Evolutionary conservation across 2,797 vertebrate species (phyloP).

Genomic region (Pseudopleuronectes americanus): DNA sequence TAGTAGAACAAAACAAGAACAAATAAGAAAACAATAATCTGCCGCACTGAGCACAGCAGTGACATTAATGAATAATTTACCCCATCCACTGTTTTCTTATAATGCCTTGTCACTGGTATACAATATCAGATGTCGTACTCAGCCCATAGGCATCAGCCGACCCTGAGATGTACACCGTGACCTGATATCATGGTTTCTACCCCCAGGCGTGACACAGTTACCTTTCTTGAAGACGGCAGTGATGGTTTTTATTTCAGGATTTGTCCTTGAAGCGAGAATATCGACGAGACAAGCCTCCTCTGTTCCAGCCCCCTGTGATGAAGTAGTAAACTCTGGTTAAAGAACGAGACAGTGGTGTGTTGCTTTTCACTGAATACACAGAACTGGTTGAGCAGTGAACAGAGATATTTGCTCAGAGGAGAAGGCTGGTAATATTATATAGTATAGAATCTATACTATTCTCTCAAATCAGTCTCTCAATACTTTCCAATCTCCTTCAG

Average conservation of each 20-base stretch:
- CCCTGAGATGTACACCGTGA: background rate
- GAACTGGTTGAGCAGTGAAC: background rate
- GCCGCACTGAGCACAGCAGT: conserved; percentile 16
- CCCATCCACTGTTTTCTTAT: conserved; percentile 49
- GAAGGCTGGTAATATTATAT: background rate
- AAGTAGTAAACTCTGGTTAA: background rate
- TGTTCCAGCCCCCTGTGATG: conserved; percentile 91
- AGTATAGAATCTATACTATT: background rate
- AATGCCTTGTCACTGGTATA: conserved; percentile 34
- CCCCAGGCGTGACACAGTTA: conserved; percentile 54
- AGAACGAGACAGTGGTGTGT: background rate
- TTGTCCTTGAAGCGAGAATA: conserved; percentile 91
- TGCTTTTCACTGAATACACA: background rate
- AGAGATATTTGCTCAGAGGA: background rate
- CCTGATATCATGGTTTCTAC: conserved; percentile 4
- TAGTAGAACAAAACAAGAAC: conserved; percentile 21
- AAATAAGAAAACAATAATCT: conserved; percentile 27
- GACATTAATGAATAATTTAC: conserved; percentile 68
- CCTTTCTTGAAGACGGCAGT: conserved; percentile 85
- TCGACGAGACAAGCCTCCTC: conserved; percentile 96
- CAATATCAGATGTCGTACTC: conserved; percentile 56
- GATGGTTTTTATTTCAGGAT: conserved; percentile 85
- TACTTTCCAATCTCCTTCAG: too few species aligned
- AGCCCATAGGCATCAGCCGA: background rate
- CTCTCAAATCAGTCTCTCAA: background rate